Percentiles rank a stretch among this genome's conserved stretches.
Evolutionary conservation across 2,797 vertebrate species (phyloP).

Genomic region (Heliangelus exortis): DNA sequence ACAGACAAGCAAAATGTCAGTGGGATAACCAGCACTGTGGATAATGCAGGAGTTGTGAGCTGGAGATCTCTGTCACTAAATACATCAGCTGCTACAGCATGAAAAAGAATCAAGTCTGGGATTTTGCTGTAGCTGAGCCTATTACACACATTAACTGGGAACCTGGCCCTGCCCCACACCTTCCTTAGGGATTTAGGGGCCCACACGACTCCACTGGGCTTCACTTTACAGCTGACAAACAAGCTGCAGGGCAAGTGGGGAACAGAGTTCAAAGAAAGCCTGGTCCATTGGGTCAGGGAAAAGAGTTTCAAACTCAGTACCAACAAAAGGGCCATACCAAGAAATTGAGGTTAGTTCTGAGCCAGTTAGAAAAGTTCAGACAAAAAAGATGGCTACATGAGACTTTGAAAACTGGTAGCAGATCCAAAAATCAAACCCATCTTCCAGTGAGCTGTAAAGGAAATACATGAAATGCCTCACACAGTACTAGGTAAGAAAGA

Average conservation of each 20-base stretch:
- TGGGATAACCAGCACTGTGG: background rate
- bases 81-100: background rate
- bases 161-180: accelerated
- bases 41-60: background rate
- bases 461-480: background rate
- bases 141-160: background rate
- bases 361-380: background rate
- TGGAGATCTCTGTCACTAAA: background rate
- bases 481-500: background rate
- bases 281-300: background rate
- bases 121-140: background rate
- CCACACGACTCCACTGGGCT: background rate
- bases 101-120: background rate
- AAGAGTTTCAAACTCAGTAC: background rate
- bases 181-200: background rate
- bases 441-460: background rate
- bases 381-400: background rate
- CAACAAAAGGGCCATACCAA: background rate
- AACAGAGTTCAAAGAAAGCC: background rate
- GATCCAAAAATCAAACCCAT: background rate
- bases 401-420: background rate
- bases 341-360: background rate
- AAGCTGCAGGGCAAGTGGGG: background rate
- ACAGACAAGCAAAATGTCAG: background rate
- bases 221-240: background rate